These are phyloP conservation scores for Sula dactylatra DNA, from an alignment of 2,113 vertebrate species.

Conservation along the genomic window DNA sequence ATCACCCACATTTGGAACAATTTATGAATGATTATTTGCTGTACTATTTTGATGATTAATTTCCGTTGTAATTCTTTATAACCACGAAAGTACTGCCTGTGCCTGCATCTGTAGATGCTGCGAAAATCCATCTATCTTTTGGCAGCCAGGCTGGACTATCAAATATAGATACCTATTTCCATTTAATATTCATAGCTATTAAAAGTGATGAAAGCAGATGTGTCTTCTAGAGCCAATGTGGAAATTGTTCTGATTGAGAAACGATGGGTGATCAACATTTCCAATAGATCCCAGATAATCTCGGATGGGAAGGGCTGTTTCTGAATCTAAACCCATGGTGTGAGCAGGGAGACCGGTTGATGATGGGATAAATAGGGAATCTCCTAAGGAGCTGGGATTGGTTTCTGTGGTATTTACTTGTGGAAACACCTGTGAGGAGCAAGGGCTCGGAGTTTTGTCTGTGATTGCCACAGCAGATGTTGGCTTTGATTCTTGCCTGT, in stretches of 20 bases:
- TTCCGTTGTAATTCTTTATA: neutral
- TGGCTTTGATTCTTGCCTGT: neutral
- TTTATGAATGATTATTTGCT: neutral
- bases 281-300: neutral
- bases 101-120: constrained; percentile 21
- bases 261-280: rapidly evolving
- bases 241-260: neutral
- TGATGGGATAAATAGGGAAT: neutral
- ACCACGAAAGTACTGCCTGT: neutral
- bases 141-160: neutral
- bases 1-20: neutral
- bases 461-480: neutral
- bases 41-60: neutral
- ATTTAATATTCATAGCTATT: constrained; percentile 60
- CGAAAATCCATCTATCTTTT: neutral
- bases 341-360: neutral
- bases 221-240: neutral
- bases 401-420: neutral
- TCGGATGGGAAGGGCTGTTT: neutral
- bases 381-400: neutral
- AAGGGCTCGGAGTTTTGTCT: neutral
- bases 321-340: neutral
- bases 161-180: constrained; percentile 30
- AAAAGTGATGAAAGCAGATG: constrained; percentile 12
- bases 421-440: neutral